phyloP scores from a whole-genome alignment of 2,888 invertebrate genomes.

The Tenodera sinensis region DNA sequence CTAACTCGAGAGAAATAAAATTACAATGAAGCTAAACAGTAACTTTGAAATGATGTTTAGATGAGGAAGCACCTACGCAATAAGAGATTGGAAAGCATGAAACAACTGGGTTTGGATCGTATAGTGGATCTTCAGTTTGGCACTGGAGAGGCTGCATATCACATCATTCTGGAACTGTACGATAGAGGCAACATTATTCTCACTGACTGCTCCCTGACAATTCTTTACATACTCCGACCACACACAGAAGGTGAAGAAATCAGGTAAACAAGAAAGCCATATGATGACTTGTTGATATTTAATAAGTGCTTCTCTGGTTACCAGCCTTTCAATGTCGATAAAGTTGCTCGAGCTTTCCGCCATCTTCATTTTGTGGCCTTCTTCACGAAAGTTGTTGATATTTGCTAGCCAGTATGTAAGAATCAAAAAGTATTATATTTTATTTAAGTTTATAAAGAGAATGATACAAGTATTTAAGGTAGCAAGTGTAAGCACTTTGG shows the following conservation, averaged over 20 bases:
- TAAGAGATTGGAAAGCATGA: slow-evolving; percentile 81
- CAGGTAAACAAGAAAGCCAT: slow-evolving; percentile 46
- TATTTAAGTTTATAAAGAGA: too few species aligned
- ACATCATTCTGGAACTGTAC: slow-evolving; percentile 91
- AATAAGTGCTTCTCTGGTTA: too few species aligned
- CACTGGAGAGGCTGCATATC: slow-evolving; percentile 86
- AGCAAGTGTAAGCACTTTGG: too few species aligned
- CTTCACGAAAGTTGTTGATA: too few species aligned
- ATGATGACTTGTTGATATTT: slow-evolving; percentile 2
- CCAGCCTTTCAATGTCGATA: too few species aligned
- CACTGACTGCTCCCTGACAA: slow-evolving; percentile 85
- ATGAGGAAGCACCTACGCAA: slow-evolving; percentile 95
- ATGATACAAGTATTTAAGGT: too few species aligned
- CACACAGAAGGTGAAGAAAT: slow-evolving; percentile 88
- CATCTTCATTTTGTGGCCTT: too few species aligned
- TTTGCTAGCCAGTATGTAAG: too few species aligned
- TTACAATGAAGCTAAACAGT: too few species aligned
- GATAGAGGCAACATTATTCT: slow-evolving; percentile 94
- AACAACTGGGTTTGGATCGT: slow-evolving; percentile 88
- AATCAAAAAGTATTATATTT: too few species aligned
- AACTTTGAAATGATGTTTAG: slow-evolving; percentile 46
- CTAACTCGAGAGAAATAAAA: too few species aligned
- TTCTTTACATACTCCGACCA: slow-evolving; percentile 88
- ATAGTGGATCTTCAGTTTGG: slow-evolving; percentile 96
- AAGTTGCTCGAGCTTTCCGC: too few species aligned